A percentile compares a stretch with the other conserved stretches of the same genome.
Evolutionary conservation across 2,888 invertebrate genomes (phyloP).

Genomic region (Yponomeuta plumbellus): DNA sequence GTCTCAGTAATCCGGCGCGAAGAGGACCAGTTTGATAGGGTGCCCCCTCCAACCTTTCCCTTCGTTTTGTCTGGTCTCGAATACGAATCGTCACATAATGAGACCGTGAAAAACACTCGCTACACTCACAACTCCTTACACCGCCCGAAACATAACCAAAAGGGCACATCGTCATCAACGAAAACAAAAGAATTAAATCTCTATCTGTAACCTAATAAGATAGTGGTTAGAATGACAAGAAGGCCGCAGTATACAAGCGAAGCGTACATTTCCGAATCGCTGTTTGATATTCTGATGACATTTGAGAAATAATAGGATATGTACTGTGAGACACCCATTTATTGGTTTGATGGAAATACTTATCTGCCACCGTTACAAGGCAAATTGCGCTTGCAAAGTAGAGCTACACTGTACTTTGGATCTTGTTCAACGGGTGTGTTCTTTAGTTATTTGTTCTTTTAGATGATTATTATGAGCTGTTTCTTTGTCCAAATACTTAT

Average conservation of each 20-base stretch:
- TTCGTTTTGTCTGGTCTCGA: constrained; percentile 31
- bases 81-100: constrained; percentile 69
- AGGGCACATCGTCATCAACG: constrained; percentile 21
- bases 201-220: constrained; percentile 34
- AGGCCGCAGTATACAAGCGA: constrained; percentile 26
- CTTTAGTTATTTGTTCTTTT: constrained; percentile 19
- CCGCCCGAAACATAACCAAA: constrained; percentile 30
- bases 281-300: constrained; percentile 68
- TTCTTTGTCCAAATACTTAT: not conserved
- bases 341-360: constrained; percentile 50
- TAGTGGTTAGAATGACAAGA: constrained; percentile 28
- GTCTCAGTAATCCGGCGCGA: constrained; percentile 26
- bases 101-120: constrained; percentile 70
- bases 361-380: constrained; percentile 24
- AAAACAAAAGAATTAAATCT: not conserved
- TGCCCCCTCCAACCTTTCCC: not conserved
- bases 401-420: not conserved
- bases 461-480: not conserved
- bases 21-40: constrained; percentile 23
- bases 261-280: constrained; percentile 37
- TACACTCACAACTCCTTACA: constrained; percentile 47
- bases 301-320: constrained; percentile 62
- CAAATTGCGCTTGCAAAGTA: not conserved
- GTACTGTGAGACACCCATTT: constrained; percentile 45
- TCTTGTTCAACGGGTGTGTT: not conserved